phyloP scores from a whole-genome alignment of 1,140 invertebrate genomes.

The Melitaea cinxia region DNA sequence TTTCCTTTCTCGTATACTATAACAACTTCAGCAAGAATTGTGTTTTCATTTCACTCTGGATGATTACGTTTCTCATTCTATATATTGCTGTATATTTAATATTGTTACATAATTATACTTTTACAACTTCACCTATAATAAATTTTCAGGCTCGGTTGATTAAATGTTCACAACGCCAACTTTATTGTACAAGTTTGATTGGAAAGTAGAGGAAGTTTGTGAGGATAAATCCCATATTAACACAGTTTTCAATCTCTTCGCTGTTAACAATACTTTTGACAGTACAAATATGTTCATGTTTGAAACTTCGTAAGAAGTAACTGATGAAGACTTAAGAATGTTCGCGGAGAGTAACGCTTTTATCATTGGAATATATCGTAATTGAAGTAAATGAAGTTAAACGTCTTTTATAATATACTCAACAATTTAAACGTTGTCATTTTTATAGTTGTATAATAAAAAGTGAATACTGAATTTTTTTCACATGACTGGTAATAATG shows the following conservation, averaged over 20 bases:
- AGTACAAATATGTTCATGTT: conserved; percentile 4
- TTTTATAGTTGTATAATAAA: conserved; percentile 27
- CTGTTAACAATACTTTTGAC: conserved; percentile 43
- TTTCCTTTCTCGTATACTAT: neutral
- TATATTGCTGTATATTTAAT: neutral
- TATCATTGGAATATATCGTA: neutral
- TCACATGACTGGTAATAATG: conserved; percentile 28
- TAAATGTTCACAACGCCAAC: conserved; percentile 57
- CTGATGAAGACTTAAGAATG: neutral
- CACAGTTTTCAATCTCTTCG: conserved; percentile 40
- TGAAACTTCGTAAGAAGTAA: neutral
- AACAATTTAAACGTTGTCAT: conserved; percentile 13
- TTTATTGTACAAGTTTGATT: conserved; percentile 67
- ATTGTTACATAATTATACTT: neutral
- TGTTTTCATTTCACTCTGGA: neutral
- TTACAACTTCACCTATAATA: conserved; percentile 1
- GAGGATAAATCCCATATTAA: conserved; percentile 51
- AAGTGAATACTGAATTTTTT: conserved; percentile 28
- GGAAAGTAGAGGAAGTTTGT: conserved; percentile 50
- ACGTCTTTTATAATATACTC: neutral
- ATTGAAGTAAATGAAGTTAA: conserved; percentile 8
- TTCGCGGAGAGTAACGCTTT: no score
- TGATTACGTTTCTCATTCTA: neutral
- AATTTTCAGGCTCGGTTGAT: conserved; percentile 42
- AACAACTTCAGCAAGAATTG: neutral